Percentiles rank a stretch among this genome's conserved stretches.
Evolutionary conservation across 2,888 invertebrate genomes (phyloP).

Genomic region (Alentia gelatinosa): DNA sequence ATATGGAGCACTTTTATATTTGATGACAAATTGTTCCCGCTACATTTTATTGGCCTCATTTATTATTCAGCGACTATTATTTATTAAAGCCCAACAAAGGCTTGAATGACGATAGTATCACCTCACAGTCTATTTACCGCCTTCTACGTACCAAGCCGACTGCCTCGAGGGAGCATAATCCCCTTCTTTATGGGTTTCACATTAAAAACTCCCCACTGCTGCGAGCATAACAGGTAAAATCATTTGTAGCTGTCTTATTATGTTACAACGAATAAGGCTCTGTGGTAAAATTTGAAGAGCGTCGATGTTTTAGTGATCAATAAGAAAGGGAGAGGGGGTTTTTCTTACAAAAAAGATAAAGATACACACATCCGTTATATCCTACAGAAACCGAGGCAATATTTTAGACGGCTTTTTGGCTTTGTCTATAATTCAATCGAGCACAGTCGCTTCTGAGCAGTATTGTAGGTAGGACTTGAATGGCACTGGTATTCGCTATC

Average conservation of each 20-base stretch:
- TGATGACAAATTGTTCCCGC: slow-evolving; percentile 39
- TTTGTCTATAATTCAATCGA: background rate
- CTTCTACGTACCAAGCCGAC: background rate
- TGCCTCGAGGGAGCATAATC: background rate
- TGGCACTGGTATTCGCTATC: background rate
- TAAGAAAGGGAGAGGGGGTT: background rate
- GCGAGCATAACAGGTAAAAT: slow-evolving; percentile 33
- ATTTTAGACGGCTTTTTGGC: background rate
- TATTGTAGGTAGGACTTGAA: background rate
- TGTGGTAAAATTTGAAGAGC: background rate
- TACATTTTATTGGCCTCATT: slow-evolving; percentile 32
- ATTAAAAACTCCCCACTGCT: slow-evolving; percentile 27
- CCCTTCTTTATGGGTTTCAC: slow-evolving; percentile 36
- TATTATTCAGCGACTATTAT: slow-evolving; percentile 35
- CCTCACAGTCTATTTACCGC: background rate
- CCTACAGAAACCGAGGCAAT: background rate
- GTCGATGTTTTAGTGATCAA: background rate
- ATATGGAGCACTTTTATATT: slow-evolving; percentile 47
- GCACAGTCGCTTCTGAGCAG: background rate
- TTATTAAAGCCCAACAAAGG: slow-evolving; percentile 31
- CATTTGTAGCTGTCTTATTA: slow-evolving; percentile 37
- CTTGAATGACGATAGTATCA: slow-evolving; percentile 29
- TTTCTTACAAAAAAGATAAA: background rate
- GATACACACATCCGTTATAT: background rate
- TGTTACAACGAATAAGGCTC: background rate